phyloP scores from a whole-genome alignment of 2,113 vertebrate genomes.

The Xenopus tropicalis region UCB_Xtro_10.0 CM004443.2:5839001-5839500 shows the following conservation, averaged over 20 bases:
- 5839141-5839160: not conserved
- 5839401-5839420: slow-evolving; percentile 32
- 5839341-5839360: slow-evolving; percentile 30
- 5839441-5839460: slow-evolving; percentile 13
- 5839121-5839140: not conserved
- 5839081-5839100: slow-evolving; percentile 46
- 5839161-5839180: not conserved
- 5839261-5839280: slow-evolving; percentile 57
- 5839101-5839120: slow-evolving; percentile 45
- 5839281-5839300: slow-evolving; percentile 67
- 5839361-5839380: slow-evolving; percentile 4
- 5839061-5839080: slow-evolving; percentile 36
- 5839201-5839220: slow-evolving; percentile 1
- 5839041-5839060: slow-evolving; percentile 45
- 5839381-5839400: slow-evolving; percentile 18
- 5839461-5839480: slow-evolving; percentile 12
- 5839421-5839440: slow-evolving; percentile 24
- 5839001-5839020: slow-evolving; percentile 48
- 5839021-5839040: slow-evolving; percentile 44
- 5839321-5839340: slow-evolving; percentile 47
- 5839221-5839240: not conserved
- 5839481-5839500: slow-evolving; percentile 32
- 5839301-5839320: slow-evolving; percentile 45
- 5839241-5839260: slow-evolving; percentile 1
- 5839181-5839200: slow-evolving; percentile 2